phyloP scores from a whole-genome alignment of 2,113 vertebrate genomes.

The Pseudorhombus dupliciocellatus region DNA sequence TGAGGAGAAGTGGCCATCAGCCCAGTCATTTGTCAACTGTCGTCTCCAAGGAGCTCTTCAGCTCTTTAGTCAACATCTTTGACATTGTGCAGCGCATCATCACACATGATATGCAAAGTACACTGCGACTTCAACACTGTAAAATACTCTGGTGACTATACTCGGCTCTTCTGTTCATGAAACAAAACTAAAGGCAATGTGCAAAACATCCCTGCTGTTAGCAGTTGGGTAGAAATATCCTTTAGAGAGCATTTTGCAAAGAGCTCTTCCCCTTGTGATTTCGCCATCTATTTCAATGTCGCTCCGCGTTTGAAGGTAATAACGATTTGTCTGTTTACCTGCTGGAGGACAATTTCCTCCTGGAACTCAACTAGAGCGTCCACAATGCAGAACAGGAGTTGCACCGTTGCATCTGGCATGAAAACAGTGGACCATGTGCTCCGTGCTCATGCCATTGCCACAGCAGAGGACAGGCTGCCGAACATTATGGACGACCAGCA shows the following conservation, averaged over 20 bases:
- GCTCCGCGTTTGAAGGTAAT: conserved; percentile 22
- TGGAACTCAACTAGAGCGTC: conserved; percentile 36
- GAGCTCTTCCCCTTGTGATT: background rate
- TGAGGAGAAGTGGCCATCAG: background rate
- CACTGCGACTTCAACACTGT: background rate
- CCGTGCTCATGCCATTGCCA: conserved; percentile 47
- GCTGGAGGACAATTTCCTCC: conserved; percentile 47
- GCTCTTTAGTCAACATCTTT: conserved; percentile 16
- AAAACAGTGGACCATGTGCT: conserved; percentile 64
- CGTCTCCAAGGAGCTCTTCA: background rate
- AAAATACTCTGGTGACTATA: background rate
- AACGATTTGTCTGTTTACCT: conserved; percentile 46
- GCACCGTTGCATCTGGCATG: conserved; percentile 66
- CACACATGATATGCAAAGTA: background rate
- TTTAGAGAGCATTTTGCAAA: background rate
- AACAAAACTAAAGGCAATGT: conserved; percentile 6
- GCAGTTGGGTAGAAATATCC: background rate
- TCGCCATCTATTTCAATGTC: background rate
- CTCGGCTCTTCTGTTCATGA: background rate
- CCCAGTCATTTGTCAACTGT: conserved; percentile 13
- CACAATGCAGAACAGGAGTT: conserved; percentile 53
- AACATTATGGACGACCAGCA: conserved; percentile 69
- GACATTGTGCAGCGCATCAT: background rate
- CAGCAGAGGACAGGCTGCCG: conserved; percentile 60
- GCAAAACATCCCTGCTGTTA: background rate